Evolutionary conservation across 2,113 vertebrate species (phyloP), one percentile per base, ranked within the genome.

Genomic region (Triplophysa rosa): DNA sequence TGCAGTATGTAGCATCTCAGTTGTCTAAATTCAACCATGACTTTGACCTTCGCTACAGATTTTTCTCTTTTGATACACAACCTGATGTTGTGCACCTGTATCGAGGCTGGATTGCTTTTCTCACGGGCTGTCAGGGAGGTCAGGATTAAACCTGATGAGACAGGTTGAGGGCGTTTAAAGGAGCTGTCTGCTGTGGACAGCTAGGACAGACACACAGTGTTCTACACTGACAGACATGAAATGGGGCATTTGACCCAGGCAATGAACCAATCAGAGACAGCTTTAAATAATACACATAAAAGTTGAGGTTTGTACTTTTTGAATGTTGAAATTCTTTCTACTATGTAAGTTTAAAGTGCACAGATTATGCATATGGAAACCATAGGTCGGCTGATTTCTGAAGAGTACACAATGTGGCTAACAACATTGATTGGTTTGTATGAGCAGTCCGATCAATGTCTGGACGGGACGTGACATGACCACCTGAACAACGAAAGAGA

Each of bases 21-120:
- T 56, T 65, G 78, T n/a, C 42, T 80, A 40, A 73, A 72, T 72
- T 73, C 69, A 47, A 33, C 42, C 29, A 68, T 23, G 2, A 56
- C 21, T 58, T 61, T 56, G 67, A 78, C 87, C 80, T 80, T 49
- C 70, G 70, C 23, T 21, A 42, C 45, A 5, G 26, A 67, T 66
- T 79, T 80, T 76, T 81, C 74, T 68, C 26, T 70, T 37, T 58
- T 19, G 13, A 23, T 19, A 69, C 29, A 66, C 17, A 78, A 26
- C 49, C 70, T 63, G 82, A 83, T 82, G 80, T 78, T 83, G 87
- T 80, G 80, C 73, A 74, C 66, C 85, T 80, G 79, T 3, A n/a
- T 86, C 68, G 72, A 83, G 77, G 54, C 26, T 2, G 80, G 80
- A 33, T 37, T 21, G 17, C 26, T 24, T 59, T 52, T 65, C 29